phyloP scores from a whole-genome alignment of 1,140 invertebrate species.

The Dreissena polymorpha region DNA sequence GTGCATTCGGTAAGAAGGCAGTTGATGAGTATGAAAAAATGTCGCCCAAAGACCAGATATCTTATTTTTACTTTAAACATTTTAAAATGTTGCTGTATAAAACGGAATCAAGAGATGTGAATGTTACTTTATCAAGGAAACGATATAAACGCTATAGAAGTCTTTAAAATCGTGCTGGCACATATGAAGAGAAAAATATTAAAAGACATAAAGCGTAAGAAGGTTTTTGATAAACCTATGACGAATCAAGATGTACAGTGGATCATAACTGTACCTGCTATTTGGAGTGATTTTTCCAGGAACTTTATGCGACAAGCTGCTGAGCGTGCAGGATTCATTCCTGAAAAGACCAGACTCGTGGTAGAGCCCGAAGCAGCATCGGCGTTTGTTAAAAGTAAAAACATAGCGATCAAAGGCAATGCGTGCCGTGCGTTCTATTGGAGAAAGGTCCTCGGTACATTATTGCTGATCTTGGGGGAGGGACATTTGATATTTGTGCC shows the following conservation, averaged over 20 bases:
- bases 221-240: neutral
- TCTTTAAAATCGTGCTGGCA: neutral
- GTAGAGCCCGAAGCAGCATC: slow-evolving; percentile 59
- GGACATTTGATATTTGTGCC: neutral
- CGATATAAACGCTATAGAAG: neutral
- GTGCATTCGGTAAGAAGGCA: slow-evolving; percentile 44
- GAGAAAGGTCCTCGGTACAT: no score
- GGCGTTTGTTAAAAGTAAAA: slow-evolving; percentile 36
- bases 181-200: neutral
- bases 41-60: neutral
- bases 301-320: slow-evolving; percentile 53
- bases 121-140: neutral
- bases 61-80: slow-evolving; percentile 28
- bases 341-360: slow-evolving; percentile 32
- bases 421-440: no score
- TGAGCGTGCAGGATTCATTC: slow-evolving; percentile 44
- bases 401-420: no score
- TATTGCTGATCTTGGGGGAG: no score
- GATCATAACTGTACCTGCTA: slow-evolving; percentile 49
- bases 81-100: slow-evolving; percentile 45
- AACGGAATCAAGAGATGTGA: neutral
- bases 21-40: slow-evolving; percentile 32
- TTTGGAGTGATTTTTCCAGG: slow-evolving; percentile 44
- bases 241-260: slow-evolving; percentile 18
- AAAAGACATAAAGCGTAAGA: neutral